Percentiles rank a stretch among this genome's conserved stretches.
phyloP scores from a whole-genome alignment of 2,888 invertebrate species.

The Stenotaenia linearis region DNA sequence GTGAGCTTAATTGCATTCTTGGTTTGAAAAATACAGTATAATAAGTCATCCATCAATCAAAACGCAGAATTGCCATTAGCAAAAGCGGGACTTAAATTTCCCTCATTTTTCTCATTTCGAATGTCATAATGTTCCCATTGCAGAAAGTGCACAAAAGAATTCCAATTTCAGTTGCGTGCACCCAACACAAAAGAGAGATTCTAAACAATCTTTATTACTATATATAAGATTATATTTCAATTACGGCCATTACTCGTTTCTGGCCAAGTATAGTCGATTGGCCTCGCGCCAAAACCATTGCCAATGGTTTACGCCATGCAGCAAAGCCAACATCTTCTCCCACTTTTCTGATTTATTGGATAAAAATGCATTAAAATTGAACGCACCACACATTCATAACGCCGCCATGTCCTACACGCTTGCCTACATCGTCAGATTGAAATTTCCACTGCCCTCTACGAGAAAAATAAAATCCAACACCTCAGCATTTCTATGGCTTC shows the following conservation, averaged over 20 bases:
- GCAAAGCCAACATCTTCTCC: conserved; percentile 6
- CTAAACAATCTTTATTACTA: conserved; percentile 24
- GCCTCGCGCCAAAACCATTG: conserved; percentile 18
- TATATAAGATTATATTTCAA: conserved; percentile 27
- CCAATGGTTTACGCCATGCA: conserved; percentile 9
- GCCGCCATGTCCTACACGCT: conserved; percentile 2
- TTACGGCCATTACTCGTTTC: conserved; percentile 24
- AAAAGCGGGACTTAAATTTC: neutral
- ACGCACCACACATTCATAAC: conserved; percentile 27
- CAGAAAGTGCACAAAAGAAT: conserved; percentile 3
- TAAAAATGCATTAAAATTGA: conserved; percentile 30
- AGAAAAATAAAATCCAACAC: conserved; percentile 9
- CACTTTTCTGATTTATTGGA: conserved; percentile 27
- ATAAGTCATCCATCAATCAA: conserved; percentile 2
- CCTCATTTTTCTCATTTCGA: conserved; percentile 14
- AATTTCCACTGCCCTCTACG: neutral
- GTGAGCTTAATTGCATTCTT: neutral
- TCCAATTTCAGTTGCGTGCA: conserved; percentile 19
- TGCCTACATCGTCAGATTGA: conserved; percentile 5
- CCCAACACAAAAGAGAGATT: neutral
- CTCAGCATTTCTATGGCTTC: neutral
- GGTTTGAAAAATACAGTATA: neutral
- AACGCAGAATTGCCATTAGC: neutral
- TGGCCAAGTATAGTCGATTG: neutral
- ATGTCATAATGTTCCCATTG: conserved; percentile 4